Base-by-base conservation (phyloP, 1,140 invertebrate species). In the Palaemon carinicauda region DNA sequence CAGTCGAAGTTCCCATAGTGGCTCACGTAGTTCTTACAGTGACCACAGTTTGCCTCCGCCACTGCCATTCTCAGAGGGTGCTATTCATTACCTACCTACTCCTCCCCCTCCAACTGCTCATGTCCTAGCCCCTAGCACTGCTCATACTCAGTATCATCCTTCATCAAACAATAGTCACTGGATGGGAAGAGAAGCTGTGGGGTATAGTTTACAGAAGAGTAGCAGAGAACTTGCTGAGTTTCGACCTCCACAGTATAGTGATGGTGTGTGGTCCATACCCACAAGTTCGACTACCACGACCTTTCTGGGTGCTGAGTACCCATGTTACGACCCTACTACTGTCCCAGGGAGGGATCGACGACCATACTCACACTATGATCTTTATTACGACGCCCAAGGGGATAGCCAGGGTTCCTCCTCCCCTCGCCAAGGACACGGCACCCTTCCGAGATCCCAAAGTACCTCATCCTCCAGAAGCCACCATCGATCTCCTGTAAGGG, bases 261-360 rank as follows among this genome's bases (percentile, higher is more conserved):
- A 86, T 54, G 83, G 83, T 0, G 83, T 86, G n/a, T 86, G 83
- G 83, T 86, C 83, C 77, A 86, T 86, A 19, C 69, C 83, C 10
- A 86, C 83, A 9, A 65, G 54, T 41, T 86, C 83, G n/a, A 33
- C 54, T 31, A 15, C 41, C 29, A 78, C 83, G 56, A 86, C 83
- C 27, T 86, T 86, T 51, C 75, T 86, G 60, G 83, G 83, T 7
- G 83, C 83, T n/a, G 83, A 86, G 1, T 86, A 86, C 77, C 83
- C 83, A 7, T 29, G 50, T 51, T 86, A 86, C 65, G 83, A 86
- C 77, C 83, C 83, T 51, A 86, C 83, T 9, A 86, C 83, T 2
- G 83, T 86, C 41, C 83, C 83, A n/a, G 83, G 83, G 3, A 56
- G 83, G 5, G 83, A 86, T 56, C 83, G 83, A 10, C 75, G 83